These are phyloP conservation scores for Odontamblyopus lacepedii DNA, from an alignment of 2,797 vertebrate genomes.

Conservation along the genomic window DNA sequence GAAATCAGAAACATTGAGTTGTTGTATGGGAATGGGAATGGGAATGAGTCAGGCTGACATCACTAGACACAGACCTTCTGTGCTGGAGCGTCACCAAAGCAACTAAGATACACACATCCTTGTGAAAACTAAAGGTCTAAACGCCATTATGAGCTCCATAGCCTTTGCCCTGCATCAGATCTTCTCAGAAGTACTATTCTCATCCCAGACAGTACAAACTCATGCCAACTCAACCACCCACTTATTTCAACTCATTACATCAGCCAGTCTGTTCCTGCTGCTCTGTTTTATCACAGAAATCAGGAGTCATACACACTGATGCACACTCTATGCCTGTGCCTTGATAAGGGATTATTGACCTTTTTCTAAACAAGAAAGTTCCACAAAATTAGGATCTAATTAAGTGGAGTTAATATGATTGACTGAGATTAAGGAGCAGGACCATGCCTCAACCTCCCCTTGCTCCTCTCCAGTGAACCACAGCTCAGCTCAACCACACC, in stretches of 20 bases:
- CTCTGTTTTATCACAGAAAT: background rate
- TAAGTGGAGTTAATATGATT: too few relatives aligned
- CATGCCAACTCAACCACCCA: slow-evolving; percentile 16
- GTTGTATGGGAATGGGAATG: background rate
- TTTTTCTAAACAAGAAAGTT: background rate
- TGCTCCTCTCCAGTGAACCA: too few relatives aligned
- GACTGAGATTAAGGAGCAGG: too few relatives aligned
- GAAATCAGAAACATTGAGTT: background rate
- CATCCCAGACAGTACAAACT: slow-evolving; percentile 27
- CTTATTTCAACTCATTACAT: slow-evolving; percentile 24
- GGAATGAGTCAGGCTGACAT: slow-evolving; percentile 67
- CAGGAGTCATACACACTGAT: background rate
- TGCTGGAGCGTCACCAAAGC: slow-evolving; percentile 22
- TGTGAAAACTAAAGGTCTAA: slow-evolving; percentile 42
- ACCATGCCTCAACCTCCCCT: too few relatives aligned
- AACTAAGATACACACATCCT: slow-evolving; percentile 1
- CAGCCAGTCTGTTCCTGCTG: background rate
- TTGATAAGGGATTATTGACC: background rate
- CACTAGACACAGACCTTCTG: slow-evolving; percentile 57
- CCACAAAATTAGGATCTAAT: background rate
- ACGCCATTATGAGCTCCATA: slow-evolving; percentile 12
- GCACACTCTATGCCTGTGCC: background rate
- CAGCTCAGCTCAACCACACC: too few relatives aligned
- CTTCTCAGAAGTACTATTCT: slow-evolving; percentile 31
- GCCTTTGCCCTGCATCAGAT: background rate